Evolutionary conservation across 2,113 vertebrate species (phyloP).

Genomic region (Tricholaema leucomelas): DNA sequence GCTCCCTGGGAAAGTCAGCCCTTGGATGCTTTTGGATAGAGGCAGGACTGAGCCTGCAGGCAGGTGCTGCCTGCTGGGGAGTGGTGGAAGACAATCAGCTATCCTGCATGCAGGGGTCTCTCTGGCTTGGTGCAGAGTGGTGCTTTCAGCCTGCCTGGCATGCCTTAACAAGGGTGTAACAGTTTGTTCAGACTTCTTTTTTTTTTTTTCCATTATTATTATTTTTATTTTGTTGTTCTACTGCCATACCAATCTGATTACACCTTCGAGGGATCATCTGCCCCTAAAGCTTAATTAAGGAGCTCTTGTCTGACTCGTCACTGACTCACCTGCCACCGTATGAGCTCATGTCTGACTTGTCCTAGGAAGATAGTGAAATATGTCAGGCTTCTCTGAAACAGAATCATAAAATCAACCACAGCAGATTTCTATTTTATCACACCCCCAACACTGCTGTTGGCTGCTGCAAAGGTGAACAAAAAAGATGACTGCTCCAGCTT

Average conservation of each 20-base stretch:
- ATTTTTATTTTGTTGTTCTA: not conserved
- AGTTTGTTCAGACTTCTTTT: not conserved
- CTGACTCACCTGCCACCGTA: slow-evolving; percentile 71
- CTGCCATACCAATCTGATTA: slow-evolving; percentile 48
- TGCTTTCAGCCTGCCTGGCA: not conserved
- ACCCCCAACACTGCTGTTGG: slow-evolving; percentile 23
- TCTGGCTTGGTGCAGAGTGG: not conserved
- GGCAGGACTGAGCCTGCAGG: not conserved
- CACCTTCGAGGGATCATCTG: slow-evolving; percentile 42
- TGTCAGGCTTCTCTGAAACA: slow-evolving; percentile 36
- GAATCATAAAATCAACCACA: too few relatives aligned
- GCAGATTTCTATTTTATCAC: slow-evolving; percentile 29
- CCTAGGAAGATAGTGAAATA: slow-evolving; percentile 39
- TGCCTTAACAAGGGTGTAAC: not conserved
- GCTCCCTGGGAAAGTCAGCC: not conserved
- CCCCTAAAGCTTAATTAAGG: slow-evolving; percentile 48
- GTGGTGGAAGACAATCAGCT: not conserved
- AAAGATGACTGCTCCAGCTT: not conserved
- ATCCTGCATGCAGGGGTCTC: not conserved
- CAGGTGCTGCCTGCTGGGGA: not conserved
- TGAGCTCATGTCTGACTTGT: slow-evolving; percentile 76
- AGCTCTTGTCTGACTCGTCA: slow-evolving; percentile 55
- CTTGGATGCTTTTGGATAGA: not conserved
- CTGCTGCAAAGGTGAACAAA: not conserved
- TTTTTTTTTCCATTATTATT: not conserved